phyloP scores from a whole-genome alignment of 2,797 vertebrate species.

The Myiothlypis chrysogaster region DNA sequence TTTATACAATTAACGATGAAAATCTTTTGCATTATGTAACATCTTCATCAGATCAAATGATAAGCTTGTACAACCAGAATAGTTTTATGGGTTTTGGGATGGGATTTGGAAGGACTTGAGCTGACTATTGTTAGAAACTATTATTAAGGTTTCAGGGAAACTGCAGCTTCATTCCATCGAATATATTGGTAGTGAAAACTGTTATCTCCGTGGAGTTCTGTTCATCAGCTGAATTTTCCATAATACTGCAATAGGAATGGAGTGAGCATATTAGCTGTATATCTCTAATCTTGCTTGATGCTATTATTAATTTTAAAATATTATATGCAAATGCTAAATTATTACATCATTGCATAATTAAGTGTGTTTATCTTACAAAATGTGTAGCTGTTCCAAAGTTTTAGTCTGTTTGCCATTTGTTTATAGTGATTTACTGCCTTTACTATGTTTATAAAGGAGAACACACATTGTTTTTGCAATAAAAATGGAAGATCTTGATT shows the following conservation, averaged over 20 bases:
- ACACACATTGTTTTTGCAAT: not conserved
- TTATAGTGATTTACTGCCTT: not conserved
- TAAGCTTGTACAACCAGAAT: not conserved
- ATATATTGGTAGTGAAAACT: not conserved
- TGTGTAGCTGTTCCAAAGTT: not conserved
- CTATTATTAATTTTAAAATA: not conserved
- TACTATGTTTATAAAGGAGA: not conserved
- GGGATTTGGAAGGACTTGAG: not conserved
- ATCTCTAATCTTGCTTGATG: not conserved
- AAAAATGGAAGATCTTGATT: not conserved
- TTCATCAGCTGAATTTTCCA: not conserved
- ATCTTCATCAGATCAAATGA: not conserved
- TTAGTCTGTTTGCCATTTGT: not conserved
- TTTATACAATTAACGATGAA: not conserved
- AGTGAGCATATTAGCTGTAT: not conserved
- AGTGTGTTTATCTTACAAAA: not conserved
- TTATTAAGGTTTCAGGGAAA: not conserved
- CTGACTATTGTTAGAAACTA: not conserved
- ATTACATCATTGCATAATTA: not conserved
- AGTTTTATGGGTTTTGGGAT: not conserved
- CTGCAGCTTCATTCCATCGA: not conserved
- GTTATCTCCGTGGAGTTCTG: not conserved
- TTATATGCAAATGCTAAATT: not conserved
- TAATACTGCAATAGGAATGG: not conserved
- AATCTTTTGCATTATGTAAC: not conserved